Conservation (phyloP, 2,888 invertebrate species). For the Patella pellucida region DNA sequence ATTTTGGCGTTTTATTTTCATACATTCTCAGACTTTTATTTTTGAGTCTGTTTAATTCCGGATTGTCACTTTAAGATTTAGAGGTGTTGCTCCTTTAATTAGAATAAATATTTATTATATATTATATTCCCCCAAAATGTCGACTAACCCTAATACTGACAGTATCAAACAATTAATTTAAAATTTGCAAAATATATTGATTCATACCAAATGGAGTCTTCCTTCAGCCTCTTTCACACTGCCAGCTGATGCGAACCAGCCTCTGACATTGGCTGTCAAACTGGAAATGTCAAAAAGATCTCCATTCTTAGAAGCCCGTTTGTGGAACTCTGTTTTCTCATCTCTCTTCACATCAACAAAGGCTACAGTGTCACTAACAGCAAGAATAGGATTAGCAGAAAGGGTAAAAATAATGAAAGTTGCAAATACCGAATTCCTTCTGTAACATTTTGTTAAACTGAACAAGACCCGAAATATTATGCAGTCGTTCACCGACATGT, state of each 20-base stretch:
- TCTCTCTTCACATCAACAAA: constrained; percentile 41
- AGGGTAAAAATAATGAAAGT: constrained; percentile 36
- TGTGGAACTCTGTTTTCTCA: constrained; percentile 44
- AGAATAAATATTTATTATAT: no score
- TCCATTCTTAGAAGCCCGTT: constrained; percentile 27
- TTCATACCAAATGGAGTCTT: constrained; percentile 50
- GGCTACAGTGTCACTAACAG: constrained; percentile 36
- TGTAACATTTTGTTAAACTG: constrained; percentile 34
- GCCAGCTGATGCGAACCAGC: constrained; percentile 44
- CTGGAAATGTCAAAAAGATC: constrained; percentile 27
- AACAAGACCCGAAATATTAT: constrained; percentile 31
- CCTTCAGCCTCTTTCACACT: constrained; percentile 45
- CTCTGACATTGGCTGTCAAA: constrained; percentile 37
- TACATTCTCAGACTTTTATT: no score
- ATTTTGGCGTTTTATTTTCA: no score
- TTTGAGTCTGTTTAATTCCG: no score
- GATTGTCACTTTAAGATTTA: no score
- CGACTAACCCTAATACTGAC: no score
- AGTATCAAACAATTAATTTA: no score
- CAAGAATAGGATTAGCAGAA: constrained; percentile 38
- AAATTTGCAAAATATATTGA: neutral
- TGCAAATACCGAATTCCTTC: constrained; percentile 31
- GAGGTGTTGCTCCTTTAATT: no score
- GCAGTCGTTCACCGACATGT: constrained; percentile 41
- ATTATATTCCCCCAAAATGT: no score